Evolutionary conservation across 2,797 vertebrate species (phyloP).

Genomic region (Xenopus petersii): DNA sequence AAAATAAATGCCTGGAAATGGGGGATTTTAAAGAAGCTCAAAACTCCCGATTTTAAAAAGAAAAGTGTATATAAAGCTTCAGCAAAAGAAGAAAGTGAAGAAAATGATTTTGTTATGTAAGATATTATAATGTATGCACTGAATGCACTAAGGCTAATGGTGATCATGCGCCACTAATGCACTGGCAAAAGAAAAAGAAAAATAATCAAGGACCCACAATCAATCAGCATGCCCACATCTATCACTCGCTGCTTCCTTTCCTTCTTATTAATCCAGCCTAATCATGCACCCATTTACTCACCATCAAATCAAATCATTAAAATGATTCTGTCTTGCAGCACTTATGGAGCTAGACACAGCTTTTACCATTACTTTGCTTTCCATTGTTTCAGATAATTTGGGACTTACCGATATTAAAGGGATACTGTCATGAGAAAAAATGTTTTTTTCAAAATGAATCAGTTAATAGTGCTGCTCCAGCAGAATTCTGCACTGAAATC

Average conservation of each 20-base stretch:
- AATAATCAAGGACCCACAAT: constrained; percentile 13
- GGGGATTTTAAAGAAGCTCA: constrained; percentile 81
- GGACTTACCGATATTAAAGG: no score
- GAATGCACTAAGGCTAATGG: constrained; percentile 64
- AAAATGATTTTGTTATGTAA: constrained; percentile 81
- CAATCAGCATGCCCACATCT: not conserved
- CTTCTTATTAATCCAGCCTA: constrained; percentile 14
- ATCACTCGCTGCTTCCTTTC: constrained; percentile 24
- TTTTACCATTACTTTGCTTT: no score
- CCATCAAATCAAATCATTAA: no score
- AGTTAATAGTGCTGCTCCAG: no score
- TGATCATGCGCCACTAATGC: constrained; percentile 63
- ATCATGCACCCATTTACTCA: no score
- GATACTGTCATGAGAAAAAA: no score
- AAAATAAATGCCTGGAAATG: constrained; percentile 70
- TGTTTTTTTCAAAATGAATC: no score
- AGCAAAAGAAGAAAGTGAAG: constrained; percentile 73
- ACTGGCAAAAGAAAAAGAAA: constrained; percentile 38
- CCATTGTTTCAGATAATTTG: no score
- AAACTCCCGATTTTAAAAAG: constrained; percentile 76
- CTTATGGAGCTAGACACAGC: no score
- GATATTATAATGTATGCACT: constrained; percentile 65
- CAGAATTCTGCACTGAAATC: no score
- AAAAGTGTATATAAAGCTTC: constrained; percentile 71
- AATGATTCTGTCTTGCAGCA: no score